These are phyloP conservation scores for Cepaea nemoralis DNA, from an alignment of 1,140 invertebrate genomes.

Conservation along the genomic window DNA sequence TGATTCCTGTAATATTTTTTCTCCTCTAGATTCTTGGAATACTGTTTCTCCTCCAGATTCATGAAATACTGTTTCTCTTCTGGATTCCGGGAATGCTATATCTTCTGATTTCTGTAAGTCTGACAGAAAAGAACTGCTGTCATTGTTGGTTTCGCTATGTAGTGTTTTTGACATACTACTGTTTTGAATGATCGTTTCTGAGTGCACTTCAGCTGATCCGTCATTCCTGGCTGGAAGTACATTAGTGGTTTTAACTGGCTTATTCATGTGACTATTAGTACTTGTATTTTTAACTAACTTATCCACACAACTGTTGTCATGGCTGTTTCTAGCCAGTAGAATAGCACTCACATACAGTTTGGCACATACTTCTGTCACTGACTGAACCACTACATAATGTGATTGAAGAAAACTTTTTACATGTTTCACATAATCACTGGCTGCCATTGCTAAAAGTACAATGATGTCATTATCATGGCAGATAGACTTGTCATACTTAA, in stretches of 20 bases:
- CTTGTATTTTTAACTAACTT: not conserved
- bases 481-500: not conserved
- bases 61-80: no score
- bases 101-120: no score
- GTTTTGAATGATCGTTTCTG: not conserved
- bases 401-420: not conserved
- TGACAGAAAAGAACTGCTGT: no score
- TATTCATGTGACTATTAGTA: not conserved
- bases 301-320: no score
- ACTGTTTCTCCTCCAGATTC: no score
- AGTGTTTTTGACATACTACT: not conserved
- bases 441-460: not conserved
- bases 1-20: no score
- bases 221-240: not conserved
- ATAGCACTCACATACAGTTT: conserved; percentile 28
- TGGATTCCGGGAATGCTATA: no score
- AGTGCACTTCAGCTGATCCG: not conserved
- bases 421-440: conserved; percentile 17
- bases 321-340: not conserved
- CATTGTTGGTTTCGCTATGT: no score
- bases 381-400: conserved; percentile 13
- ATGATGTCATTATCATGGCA: not conserved
- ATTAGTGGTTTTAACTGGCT: not conserved
- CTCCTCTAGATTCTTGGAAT: no score
- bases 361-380: conserved; percentile 23